phyloP scores from a whole-genome alignment of 2,888 invertebrate genomes.

The Ctenicera cuprea region DNA sequence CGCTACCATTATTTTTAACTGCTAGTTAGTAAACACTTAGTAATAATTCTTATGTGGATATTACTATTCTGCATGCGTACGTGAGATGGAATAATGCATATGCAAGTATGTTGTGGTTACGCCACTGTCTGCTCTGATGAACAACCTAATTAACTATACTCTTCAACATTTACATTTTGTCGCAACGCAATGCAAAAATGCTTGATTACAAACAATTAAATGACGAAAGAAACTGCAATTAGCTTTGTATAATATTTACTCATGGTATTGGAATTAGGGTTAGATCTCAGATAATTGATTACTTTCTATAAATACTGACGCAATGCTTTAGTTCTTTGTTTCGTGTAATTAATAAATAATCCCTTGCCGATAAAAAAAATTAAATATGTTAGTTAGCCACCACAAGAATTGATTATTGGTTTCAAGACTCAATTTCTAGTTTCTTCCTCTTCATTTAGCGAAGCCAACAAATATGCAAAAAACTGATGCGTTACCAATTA shows the following conservation, averaged over 20 bases:
- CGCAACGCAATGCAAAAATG: constrained; percentile 17
- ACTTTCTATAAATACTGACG: constrained; percentile 18
- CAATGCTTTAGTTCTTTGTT: constrained; percentile 3
- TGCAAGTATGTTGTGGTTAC: background rate
- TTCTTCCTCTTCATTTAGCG: too few species aligned
- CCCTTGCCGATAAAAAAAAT: too few species aligned
- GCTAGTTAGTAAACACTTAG: too few species aligned
- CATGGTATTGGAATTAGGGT: constrained; percentile 32
- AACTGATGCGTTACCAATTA: too few species aligned
- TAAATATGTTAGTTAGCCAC: too few species aligned
- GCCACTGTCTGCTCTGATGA: constrained; percentile 19
- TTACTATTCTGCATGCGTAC: background rate
- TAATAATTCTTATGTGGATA: too few species aligned
- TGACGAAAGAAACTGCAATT: constrained; percentile 31
- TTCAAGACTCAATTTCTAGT: too few species aligned
- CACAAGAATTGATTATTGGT: too few species aligned
- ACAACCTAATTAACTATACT: constrained; percentile 15
- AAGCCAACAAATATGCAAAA: too few species aligned
- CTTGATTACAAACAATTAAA: constrained; percentile 26
- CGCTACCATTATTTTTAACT: too few species aligned
- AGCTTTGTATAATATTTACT: constrained; percentile 24
- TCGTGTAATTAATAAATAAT: background rate
- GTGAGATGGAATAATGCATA: background rate
- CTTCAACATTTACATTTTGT: constrained; percentile 23
- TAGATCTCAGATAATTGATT: constrained; percentile 34